These are phyloP conservation scores for Lithophane ornitopus DNA, from an alignment of 2,888 invertebrate species.

Conservation along the genomic window DNA sequence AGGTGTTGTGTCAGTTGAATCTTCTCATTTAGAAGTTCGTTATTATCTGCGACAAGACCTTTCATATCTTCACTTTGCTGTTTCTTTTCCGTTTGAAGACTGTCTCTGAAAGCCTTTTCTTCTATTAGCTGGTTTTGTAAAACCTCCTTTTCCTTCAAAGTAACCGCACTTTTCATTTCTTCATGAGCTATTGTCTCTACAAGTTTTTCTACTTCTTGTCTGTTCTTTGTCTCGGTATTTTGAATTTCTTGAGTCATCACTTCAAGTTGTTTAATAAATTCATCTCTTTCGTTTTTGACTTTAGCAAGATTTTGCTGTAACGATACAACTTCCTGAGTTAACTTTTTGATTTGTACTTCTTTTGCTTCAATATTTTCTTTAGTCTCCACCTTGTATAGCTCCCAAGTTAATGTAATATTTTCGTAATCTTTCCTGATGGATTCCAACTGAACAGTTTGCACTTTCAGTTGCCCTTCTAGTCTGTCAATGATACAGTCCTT, in stretches of 20 bases:
- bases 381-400: constrained; percentile 70
- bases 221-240: constrained; percentile 38
- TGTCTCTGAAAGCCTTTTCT: constrained; percentile 59
- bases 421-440: constrained; percentile 71
- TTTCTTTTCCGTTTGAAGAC: constrained; percentile 63
- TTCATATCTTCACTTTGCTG: constrained; percentile 59
- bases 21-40: constrained; percentile 64
- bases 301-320: constrained; percentile 55
- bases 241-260: constrained; percentile 36
- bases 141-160: constrained; percentile 55
- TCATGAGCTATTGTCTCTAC: constrained; percentile 39
- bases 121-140: constrained; percentile 52
- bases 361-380: constrained; percentile 67
- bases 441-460: constrained; percentile 66
- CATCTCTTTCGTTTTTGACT: constrained; percentile 49
- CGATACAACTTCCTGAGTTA: constrained; percentile 55
- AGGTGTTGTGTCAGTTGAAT: constrained; percentile 55
- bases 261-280: constrained; percentile 45
- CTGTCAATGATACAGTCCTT: constrained; percentile 75
- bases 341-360: constrained; percentile 65
- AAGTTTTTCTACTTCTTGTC: constrained; percentile 46
- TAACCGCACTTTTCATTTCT: constrained; percentile 41
- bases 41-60: constrained; percentile 65
- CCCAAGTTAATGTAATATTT: constrained; percentile 69
- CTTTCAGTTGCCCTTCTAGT: constrained; percentile 72